Percentiles rank a stretch among this genome's conserved stretches.
Evolutionary conservation across 2,113 vertebrate species (phyloP).

Genomic region (Cepphus grylle): DNA sequence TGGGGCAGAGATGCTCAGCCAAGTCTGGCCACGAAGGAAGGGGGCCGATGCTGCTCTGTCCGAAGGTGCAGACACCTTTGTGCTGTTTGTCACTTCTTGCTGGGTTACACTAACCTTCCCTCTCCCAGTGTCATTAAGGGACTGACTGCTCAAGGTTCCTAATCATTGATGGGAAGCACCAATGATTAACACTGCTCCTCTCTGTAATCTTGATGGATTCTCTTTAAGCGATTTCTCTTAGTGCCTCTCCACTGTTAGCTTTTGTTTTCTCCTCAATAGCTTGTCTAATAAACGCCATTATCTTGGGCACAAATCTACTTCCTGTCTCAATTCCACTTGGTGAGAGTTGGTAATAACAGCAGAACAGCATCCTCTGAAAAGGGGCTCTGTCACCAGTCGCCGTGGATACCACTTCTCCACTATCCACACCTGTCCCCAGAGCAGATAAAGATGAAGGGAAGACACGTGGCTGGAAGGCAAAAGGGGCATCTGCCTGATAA

Average conservation of each 20-base stretch:
- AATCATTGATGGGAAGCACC: slow-evolving; percentile 25
- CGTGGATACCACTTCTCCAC: neutral
- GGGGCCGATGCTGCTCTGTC: neutral
- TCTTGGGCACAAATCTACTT: slow-evolving; percentile 69
- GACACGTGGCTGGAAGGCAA: neutral
- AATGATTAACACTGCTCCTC: slow-evolving; percentile 38
- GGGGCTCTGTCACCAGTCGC: slow-evolving; percentile 27
- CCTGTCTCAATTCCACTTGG: slow-evolving; percentile 63
- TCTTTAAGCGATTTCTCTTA: neutral
- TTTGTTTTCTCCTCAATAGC: slow-evolving; percentile 71
- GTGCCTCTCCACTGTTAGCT: slow-evolving; percentile 53
- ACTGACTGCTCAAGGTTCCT: neutral
- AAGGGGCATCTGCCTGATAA: neutral
- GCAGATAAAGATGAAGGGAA: slow-evolving; percentile 14
- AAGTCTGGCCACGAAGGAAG: neutral
- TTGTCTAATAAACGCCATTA: slow-evolving; percentile 69
- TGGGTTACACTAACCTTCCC: neutral
- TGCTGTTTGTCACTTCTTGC: neutral
- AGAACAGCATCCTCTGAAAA: slow-evolving; percentile 46
- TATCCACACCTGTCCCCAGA: neutral
- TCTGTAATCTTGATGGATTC: slow-evolving; percentile 59
- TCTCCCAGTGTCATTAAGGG: neutral
- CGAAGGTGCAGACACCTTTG: neutral
- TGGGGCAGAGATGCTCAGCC: neutral
- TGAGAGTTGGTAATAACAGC: slow-evolving; percentile 32